Evolutionary conservation across 2,888 invertebrate genomes (phyloP).

Genomic region (Matsumyia berberina): DNA sequence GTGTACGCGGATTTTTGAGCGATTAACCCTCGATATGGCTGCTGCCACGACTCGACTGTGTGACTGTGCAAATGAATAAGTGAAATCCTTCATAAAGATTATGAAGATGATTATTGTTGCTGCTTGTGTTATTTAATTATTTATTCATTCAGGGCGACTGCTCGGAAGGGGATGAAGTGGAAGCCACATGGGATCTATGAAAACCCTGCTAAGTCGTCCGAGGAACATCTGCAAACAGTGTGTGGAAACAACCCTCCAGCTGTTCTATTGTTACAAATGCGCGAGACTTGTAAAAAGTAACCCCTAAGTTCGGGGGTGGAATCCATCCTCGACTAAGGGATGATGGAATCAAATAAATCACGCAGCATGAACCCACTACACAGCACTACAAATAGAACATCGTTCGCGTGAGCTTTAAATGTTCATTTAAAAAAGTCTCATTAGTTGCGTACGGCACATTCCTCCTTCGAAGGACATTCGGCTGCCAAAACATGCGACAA

Average conservation of each 20-base stretch:
- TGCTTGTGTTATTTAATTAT: slow-evolving; percentile 69
- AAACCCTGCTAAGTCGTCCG: slow-evolving; percentile 19
- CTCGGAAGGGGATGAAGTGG: slow-evolving; percentile 19
- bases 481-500: slow-evolving; percentile 64
- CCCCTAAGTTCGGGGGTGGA: slow-evolving; percentile 5
- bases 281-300: slow-evolving; percentile 7
- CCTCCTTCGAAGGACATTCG: slow-evolving; percentile 36
- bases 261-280: slow-evolving; percentile 43
- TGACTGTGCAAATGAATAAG: slow-evolving; percentile 35
- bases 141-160: slow-evolving; percentile 68
- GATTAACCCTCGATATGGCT: slow-evolving; percentile 70
- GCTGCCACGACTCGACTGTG: slow-evolving; percentile 1
- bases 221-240: slow-evolving; percentile 59
- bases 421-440: slow-evolving; percentile 57
- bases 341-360: slow-evolving; percentile 48
- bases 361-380: slow-evolving; percentile 29
- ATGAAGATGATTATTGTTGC: slow-evolving; percentile 71
- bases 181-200: slow-evolving; percentile 47
- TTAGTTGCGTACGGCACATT: slow-evolving; percentile 30
- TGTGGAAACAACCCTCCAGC: slow-evolving; percentile 52
- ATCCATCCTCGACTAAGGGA: not conserved
- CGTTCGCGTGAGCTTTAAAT: slow-evolving; percentile 59
- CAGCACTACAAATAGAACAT: slow-evolving; percentile 19
- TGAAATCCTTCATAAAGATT: slow-evolving; percentile 61
- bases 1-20: slow-evolving; percentile 69